Conservation (phyloP, 2,888 invertebrate species). For the Autographa pulchrina region DNA sequence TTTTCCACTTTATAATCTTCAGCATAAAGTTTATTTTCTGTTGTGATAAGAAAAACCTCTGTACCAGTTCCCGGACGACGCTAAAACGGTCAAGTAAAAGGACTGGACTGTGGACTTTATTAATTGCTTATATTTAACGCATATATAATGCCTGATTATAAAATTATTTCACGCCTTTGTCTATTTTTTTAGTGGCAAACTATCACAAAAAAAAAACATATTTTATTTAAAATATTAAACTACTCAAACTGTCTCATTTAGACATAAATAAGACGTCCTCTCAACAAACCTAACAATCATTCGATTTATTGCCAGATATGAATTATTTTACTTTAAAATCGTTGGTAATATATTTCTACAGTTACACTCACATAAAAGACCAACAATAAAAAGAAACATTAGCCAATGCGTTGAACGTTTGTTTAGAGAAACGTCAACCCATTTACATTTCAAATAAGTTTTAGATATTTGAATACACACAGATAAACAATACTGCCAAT, state of each 20-base stretch:
- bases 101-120: not conserved
- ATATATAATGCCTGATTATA: not conserved
- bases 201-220: not conserved
- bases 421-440: slow-evolving; percentile 1
- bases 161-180: too few species aligned
- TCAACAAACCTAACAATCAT: not conserved
- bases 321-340: not conserved
- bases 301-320: not conserved
- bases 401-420: not conserved
- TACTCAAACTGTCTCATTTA: too few species aligned
- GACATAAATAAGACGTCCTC: not conserved
- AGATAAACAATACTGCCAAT: not conserved
- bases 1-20: not conserved
- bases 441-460: not conserved
- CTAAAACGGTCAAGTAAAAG: not conserved
- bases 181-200: too few species aligned
- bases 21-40: not conserved
- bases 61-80: not conserved
- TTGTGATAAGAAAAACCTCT: not conserved
- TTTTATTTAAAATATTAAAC: not conserved
- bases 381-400: not conserved
- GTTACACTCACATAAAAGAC: not conserved
- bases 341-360: not conserved
- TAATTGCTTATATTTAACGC: not conserved
- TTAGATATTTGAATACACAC: not conserved